A percentile compares a stretch with the other conserved stretches of the same genome.
These are phyloP conservation scores for Stercorarius parasiticus DNA, from an alignment of 2,113 vertebrate species.

Conservation along the genomic window DNA sequence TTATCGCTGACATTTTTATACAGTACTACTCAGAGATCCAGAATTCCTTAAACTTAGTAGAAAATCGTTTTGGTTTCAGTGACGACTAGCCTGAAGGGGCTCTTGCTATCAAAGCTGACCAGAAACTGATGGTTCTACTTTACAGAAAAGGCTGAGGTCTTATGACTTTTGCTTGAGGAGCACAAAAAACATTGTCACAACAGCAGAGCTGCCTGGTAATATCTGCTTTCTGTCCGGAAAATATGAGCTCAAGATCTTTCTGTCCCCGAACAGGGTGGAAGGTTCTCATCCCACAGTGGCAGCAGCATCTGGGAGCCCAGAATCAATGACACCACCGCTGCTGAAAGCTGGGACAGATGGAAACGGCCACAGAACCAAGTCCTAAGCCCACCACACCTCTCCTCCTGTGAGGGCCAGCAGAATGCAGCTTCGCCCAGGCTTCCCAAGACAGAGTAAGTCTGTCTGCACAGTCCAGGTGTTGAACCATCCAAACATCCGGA, in stretches of 20 bases:
- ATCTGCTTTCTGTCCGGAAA: background rate
- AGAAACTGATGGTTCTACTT: background rate
- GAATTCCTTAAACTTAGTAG: background rate
- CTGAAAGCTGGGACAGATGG: accelerated
- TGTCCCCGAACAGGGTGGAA: accelerated
- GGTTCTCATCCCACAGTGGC: too few species aligned
- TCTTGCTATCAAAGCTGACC: background rate
- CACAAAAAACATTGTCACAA: background rate
- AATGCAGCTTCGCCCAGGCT: background rate
- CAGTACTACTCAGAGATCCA: background rate
- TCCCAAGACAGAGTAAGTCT: background rate
- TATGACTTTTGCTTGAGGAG: background rate
- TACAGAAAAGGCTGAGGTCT: background rate
- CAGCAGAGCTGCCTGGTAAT: background rate
- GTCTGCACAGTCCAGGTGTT: background rate
- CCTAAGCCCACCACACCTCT: accelerated
- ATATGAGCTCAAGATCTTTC: accelerated
- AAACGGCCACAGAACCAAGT: background rate
- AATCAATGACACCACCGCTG: background rate
- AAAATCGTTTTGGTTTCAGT: background rate
- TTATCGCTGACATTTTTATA: background rate
- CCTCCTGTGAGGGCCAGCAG: too few species aligned
- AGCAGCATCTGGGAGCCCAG: background rate
- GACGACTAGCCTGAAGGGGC: background rate
- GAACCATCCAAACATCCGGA: background rate